These are phyloP conservation scores for Corythoichthys intestinalis DNA, from an alignment of 2,113 vertebrate genomes.

Conservation along the genomic window DNA sequence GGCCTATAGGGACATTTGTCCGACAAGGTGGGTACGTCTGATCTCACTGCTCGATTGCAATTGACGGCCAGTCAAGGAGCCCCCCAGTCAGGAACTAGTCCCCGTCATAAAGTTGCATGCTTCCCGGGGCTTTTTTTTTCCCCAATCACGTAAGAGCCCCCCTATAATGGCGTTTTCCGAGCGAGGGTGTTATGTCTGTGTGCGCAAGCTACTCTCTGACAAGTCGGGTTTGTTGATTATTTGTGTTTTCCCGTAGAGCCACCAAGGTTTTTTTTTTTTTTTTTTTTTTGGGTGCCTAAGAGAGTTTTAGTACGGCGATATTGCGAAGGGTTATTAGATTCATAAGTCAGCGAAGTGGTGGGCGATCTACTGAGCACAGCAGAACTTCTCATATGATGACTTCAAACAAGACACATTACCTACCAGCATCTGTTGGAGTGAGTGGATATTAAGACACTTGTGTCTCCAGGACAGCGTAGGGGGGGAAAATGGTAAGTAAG, in stretches of 20 bases:
- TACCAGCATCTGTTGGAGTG: slow-evolving; percentile 99
- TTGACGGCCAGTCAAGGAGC: slow-evolving; percentile 46
- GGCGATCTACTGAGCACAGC: slow-evolving; percentile 99
- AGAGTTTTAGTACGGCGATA: slow-evolving; percentile 97
- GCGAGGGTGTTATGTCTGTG: slow-evolving; percentile 85
- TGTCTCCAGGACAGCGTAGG: slow-evolving; percentile 94
- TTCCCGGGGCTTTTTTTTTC: slow-evolving; percentile 69
- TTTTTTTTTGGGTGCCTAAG: slow-evolving; percentile 71
- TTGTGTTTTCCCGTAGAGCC: slow-evolving; percentile 78
- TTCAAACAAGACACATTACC: slow-evolving; percentile 99
- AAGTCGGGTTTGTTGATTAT: slow-evolving; percentile 80
- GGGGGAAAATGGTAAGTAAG: slow-evolving; percentile 94
- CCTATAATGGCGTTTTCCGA: slow-evolving; percentile 81
- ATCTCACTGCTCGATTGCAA: slow-evolving; percentile 25
- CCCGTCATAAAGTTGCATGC: slow-evolving; percentile 62
- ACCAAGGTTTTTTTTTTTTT: slow-evolving; percentile 73
- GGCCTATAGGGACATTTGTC: slow-evolving; percentile 13
- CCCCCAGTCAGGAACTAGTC: slow-evolving; percentile 51
- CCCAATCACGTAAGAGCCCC: slow-evolving; percentile 85
- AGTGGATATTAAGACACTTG: slow-evolving; percentile 99
- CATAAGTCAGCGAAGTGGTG: slow-evolving; percentile 99
- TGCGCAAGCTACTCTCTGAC: slow-evolving; percentile 78
- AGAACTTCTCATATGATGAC: slow-evolving; percentile 99
- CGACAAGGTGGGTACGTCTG: background rate
- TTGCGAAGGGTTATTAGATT: slow-evolving; percentile 99